Evolutionary conservation across 92 coral and sea anemone species (phyloP).

Genomic region (Palythoa grandis): DNA sequence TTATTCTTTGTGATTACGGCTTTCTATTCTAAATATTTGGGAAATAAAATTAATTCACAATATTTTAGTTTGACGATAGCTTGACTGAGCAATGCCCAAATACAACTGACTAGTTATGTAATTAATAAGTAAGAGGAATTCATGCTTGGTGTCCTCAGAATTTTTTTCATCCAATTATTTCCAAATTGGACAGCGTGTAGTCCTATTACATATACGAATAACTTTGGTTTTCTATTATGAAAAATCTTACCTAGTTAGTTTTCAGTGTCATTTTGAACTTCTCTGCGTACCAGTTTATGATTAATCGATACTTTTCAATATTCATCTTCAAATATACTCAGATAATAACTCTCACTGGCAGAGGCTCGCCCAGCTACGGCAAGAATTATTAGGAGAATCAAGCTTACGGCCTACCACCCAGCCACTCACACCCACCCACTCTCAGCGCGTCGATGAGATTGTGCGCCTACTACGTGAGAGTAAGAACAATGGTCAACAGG

Average conservation of each 20-base stretch:
- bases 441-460: conserved; percentile 5
- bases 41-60: too few relatives aligned
- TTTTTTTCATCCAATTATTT: too few relatives aligned
- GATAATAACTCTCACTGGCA: conserved; percentile 6
- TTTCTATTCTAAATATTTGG: too few relatives aligned
- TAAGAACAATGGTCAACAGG: not conserved
- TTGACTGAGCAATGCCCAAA: too few relatives aligned
- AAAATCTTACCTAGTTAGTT: not conserved
- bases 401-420: not conserved
- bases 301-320: not conserved
- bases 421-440: not conserved
- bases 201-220: too few relatives aligned
- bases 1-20: too few relatives aligned
- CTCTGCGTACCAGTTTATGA: not conserved
- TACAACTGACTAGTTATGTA: too few relatives aligned
- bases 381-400: conserved; percentile 11
- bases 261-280: not conserved
- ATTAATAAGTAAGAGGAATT: too few relatives aligned
- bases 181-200: too few relatives aligned
- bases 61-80: too few relatives aligned
- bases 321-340: not conserved
- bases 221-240: too few relatives aligned
- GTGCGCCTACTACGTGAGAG: not conserved
- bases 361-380: conserved; percentile 17
- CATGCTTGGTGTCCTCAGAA: too few relatives aligned